Evolutionary conservation across 2,113 vertebrate genomes (phyloP).

Genomic region (Hippoglossus stenolepis): DNA sequence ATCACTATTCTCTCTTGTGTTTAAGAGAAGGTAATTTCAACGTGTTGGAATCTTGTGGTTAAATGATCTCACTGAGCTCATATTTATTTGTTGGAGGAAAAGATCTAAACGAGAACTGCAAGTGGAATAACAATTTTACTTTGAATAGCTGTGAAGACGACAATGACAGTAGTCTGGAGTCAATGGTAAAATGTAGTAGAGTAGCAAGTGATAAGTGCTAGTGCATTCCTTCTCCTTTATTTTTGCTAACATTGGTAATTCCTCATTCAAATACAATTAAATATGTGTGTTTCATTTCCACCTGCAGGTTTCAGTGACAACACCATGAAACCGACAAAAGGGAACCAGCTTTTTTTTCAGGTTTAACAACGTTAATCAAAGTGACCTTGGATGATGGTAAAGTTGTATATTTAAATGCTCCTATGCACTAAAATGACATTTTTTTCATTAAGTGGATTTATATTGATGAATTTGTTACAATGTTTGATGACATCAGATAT

Average conservation of each 20-base stretch:
- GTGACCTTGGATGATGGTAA: neutral
- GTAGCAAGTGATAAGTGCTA: neutral
- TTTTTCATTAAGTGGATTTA: neutral
- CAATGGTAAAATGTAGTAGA: neutral
- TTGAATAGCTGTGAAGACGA: neutral
- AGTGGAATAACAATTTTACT: neutral
- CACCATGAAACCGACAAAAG: neutral
- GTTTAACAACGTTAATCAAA: constrained; percentile 13
- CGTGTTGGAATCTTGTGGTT: constrained; percentile 57
- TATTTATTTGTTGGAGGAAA: constrained; percentile 30
- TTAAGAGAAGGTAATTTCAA: constrained; percentile 58
- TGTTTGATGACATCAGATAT: constrained; percentile 10
- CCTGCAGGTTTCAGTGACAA: neutral
- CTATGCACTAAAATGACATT: neutral
- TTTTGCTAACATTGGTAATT: too few relatives aligned
- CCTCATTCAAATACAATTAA: neutral
- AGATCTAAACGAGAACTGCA: neutral
- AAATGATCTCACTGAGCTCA: constrained; percentile 55
- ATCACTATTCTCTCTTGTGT: constrained; percentile 58
- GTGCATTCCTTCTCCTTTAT: neutral
- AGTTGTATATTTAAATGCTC: too few relatives aligned
- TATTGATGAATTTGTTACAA: neutral
- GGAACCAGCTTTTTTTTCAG: neutral
- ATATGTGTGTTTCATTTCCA: neutral
- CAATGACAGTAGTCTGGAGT: neutral